Evolutionary conservation across 2,113 vertebrate genomes (phyloP).

Genomic region (Bubalus kerabau): DNA sequence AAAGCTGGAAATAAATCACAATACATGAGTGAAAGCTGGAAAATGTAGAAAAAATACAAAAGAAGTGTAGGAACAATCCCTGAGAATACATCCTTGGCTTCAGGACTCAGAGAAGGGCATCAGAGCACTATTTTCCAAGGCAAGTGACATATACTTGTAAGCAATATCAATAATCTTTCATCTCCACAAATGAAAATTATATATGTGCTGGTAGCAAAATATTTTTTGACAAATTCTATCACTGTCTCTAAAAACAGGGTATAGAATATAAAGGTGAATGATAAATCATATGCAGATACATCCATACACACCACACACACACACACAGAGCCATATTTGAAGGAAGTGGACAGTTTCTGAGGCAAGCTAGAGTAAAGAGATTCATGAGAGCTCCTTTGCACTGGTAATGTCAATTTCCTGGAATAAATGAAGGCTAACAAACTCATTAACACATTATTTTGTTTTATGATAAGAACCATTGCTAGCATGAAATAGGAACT

Average conservation of each 20-base stretch:
- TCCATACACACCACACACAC: not conserved
- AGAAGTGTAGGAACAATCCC: not conserved
- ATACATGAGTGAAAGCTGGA: not conserved
- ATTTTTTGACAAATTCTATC: not conserved
- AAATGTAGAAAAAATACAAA: not conserved
- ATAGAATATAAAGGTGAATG: not conserved
- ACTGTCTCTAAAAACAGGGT: not conserved
- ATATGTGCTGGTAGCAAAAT: not conserved
- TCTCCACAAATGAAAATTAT: not conserved
- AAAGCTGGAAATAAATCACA: not conserved
- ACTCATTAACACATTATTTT: not conserved
- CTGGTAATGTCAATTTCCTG: not conserved
- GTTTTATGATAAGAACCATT: not conserved
- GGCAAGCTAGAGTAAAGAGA: not conserved
- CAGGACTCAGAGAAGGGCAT: not conserved
- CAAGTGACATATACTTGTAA: not conserved
- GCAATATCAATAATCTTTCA: not conserved
- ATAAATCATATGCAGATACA: not conserved
- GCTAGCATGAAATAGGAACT: not conserved
- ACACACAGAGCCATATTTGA: not conserved
- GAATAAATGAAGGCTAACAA: not conserved
- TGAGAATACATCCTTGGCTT: not conserved
- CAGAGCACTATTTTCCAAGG: not conserved
- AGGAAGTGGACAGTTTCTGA: not conserved
- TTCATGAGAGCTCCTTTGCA: not conserved